phyloP scores from a whole-genome alignment of 2,113 vertebrate species.

The Ptychochromis oligacanthus region DNA sequence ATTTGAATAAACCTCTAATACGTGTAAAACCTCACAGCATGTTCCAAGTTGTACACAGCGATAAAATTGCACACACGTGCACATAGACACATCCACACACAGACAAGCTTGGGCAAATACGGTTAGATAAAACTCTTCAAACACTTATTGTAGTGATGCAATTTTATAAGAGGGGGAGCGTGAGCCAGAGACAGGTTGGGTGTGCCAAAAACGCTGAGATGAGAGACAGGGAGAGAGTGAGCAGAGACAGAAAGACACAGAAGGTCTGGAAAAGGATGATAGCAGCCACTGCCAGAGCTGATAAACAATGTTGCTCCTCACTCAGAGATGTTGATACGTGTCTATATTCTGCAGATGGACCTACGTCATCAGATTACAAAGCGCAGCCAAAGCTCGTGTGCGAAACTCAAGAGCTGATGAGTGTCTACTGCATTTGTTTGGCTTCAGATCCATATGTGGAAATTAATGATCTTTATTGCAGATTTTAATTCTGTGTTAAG shows the following conservation, averaged over 20 bases:
- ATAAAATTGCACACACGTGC: background rate
- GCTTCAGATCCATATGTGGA: background rate
- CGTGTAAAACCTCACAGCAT: constrained; percentile 49
- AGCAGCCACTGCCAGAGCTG: constrained; percentile 37
- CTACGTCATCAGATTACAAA: constrained; percentile 37
- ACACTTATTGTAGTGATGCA: constrained; percentile 44
- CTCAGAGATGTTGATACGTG: constrained; percentile 45
- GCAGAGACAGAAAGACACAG: background rate
- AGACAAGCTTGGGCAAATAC: constrained; percentile 66
- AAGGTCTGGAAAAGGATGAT: constrained; percentile 37
- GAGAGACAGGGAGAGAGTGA: background rate
- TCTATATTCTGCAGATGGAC: constrained; percentile 36
- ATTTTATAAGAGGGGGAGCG: constrained; percentile 40
- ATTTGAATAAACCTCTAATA: constrained; percentile 45
- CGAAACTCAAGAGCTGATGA: background rate
- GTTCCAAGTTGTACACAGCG: constrained; percentile 41
- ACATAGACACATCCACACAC: background rate
- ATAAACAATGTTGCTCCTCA: constrained; percentile 59
- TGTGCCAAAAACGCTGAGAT: constrained; percentile 28
- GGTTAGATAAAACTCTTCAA: constrained; percentile 56
- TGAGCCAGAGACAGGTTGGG: constrained; percentile 22
- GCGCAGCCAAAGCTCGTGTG: constrained; percentile 32
- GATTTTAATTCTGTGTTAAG: constrained; percentile 20
- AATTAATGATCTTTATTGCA: background rate
- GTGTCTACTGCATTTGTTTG: background rate